Evolutionary conservation across 2,797 vertebrate species (phyloP), one percentile per base, ranked within the genome.

Genomic region (Sebastes minor): DNA sequence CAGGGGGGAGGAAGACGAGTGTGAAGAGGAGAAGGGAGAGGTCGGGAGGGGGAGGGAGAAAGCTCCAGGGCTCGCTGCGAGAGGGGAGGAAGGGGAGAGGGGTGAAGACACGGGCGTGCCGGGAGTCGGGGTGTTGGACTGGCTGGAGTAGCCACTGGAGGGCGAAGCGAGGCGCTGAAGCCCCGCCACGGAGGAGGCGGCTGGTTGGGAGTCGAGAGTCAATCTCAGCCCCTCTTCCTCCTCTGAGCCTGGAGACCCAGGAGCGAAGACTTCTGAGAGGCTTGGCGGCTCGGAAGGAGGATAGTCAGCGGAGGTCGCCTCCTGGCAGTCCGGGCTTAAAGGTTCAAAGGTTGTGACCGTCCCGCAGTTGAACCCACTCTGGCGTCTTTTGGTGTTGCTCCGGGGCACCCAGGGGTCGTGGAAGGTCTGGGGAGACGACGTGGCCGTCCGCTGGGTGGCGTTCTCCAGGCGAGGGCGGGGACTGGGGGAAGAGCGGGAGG

Each of bases 91-190:
- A 76, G 92, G 84, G 38, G 49, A 81, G 8, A 85, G 63, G 3
- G 91, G 91, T 18, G 92, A 96, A 65, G 97, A 97, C 86, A 97
- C 93, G 0, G 97, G 97, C 25, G 97, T 97, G 53, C 97, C 94
- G 0, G 96, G 94, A 3, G 96, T 97, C 28, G 97, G 97, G 2
- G 97, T 98, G 80, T 97, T 97, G 1, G 97, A 98, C 89, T 98
- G 97, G 92, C 97, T 99, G 86, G 97, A 98, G 94, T 98, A 98
- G 10, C 97, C 97, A 35, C 97, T 98, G 1, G 98, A 99, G 1
- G 97, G 97, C 0, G 98, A 98, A 0, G 97, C 96, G 13, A 97
- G 95, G 76, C 95, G 93, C 71, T 96, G 96, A 6, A 96, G 85
- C 65, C 96, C 96, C 62, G 94, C 6, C 7, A 82, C 70, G 23